These are phyloP conservation scores for Serranus cabrilla DNA, from an alignment of 2,797 vertebrate species.

Conservation along the genomic window DNA sequence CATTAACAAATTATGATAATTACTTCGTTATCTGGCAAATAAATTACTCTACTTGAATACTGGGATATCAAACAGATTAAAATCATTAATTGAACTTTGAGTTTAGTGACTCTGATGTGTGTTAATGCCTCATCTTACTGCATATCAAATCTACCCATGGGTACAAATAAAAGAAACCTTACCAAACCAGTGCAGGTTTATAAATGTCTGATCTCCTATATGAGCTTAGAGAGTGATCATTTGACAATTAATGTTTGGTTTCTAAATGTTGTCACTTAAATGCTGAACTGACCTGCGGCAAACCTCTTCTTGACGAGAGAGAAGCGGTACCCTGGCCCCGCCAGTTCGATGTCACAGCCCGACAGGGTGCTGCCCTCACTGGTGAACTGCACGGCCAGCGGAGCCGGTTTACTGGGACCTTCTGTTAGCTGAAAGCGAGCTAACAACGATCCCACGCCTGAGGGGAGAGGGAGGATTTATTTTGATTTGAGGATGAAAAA, in stretches of 20 bases:
- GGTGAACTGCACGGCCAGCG: slow-evolving; percentile 96
- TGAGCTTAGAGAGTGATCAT: background rate
- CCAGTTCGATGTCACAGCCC: slow-evolving; percentile 96
- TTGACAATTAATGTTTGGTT: background rate
- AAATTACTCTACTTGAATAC: too few relatives aligned
- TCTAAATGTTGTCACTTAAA: background rate
- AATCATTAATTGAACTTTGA: too few relatives aligned
- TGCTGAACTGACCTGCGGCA: slow-evolving; percentile 90
- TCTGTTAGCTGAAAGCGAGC: slow-evolving; percentile 94
- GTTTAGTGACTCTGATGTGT: too few relatives aligned
- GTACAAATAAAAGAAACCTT: background rate
- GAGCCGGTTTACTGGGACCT: slow-evolving; percentile 94
- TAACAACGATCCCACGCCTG: slow-evolving; percentile 95
- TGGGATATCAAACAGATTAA: too few relatives aligned
- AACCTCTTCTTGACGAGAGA: slow-evolving; percentile 99
- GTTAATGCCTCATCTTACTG: too few relatives aligned
- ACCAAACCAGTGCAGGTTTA: background rate
- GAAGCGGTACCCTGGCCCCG: slow-evolving; percentile 96
- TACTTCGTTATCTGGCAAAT: too few relatives aligned
- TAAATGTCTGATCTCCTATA: background rate
- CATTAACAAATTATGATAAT: too few relatives aligned
- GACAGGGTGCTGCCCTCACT: slow-evolving; percentile 97
- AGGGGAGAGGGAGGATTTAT: background rate
- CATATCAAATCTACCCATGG: too few relatives aligned
- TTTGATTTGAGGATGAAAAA: background rate